Percentiles rank a stretch among this genome's conserved stretches.
Conservation (phyloP, 1,140 invertebrate genomes). For the Drosophila tristis region DNA sequence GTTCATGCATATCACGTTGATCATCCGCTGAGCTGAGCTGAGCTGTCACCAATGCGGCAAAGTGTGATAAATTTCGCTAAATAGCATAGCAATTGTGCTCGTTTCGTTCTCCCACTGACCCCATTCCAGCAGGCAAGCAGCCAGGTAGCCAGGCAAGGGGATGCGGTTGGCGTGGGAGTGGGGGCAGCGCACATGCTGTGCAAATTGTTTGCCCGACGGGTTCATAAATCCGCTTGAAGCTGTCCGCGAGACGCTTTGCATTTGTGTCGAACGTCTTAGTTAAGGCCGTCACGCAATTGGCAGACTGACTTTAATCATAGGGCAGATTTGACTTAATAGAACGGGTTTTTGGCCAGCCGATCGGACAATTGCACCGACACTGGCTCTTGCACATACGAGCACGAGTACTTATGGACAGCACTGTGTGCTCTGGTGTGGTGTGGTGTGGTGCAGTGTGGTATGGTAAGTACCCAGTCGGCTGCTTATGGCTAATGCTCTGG, state of each 20-base stretch:
- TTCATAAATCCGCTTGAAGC: slow-evolving; percentile 34
- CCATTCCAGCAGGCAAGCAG: slow-evolving; percentile 12
- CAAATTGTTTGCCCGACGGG: slow-evolving; percentile 62
- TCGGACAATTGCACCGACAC: neutral
- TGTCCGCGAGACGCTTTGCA: slow-evolving; percentile 54
- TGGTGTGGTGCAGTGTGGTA: neutral
- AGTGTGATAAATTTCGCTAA: slow-evolving; percentile 49
- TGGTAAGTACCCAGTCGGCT: slow-evolving; percentile 28
- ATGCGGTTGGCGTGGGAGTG: slow-evolving; percentile 37
- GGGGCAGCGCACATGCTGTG: slow-evolving; percentile 60
- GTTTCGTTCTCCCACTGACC: slow-evolving; percentile 47
- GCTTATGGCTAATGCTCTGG: neutral
- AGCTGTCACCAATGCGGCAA: slow-evolving; percentile 39
- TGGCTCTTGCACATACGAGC: too few relatives aligned
- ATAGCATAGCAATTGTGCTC: slow-evolving; percentile 39
- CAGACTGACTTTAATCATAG: slow-evolving; percentile 70
- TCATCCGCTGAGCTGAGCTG: slow-evolving; percentile 1
- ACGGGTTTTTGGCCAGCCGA: slow-evolving; percentile 32
- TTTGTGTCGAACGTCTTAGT: slow-evolving; percentile 64
- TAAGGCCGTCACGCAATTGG: slow-evolving; percentile 57
- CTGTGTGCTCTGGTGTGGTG: too few relatives aligned
- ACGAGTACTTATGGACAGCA: too few relatives aligned
- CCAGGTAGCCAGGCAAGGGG: slow-evolving; percentile 4
- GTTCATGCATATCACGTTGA: slow-evolving; percentile 37
- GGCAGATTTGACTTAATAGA: slow-evolving; percentile 59